A percentile compares a stretch with the other conserved stretches of the same genome.
Conservation (phyloP, 35 echinoderm and acorn worm species). For the Strongylocentrotus purpuratus region DNA sequence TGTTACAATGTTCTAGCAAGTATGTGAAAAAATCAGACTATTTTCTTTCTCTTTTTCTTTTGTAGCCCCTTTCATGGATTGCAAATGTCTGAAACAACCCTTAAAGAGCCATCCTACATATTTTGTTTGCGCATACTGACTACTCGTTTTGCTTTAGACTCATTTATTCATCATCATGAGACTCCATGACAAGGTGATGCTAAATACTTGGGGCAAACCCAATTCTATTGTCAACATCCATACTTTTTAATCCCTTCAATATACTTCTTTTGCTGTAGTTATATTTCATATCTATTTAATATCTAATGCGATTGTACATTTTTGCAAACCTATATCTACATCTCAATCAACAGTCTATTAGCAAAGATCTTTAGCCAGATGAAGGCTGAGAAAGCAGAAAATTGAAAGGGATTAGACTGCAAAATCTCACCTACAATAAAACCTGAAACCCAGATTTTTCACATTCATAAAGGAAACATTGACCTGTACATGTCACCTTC, state of each 20-base stretch:
- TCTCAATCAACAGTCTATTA: background rate
- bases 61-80: no score
- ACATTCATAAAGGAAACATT: background rate
- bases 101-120: no score
- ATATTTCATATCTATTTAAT: background rate
- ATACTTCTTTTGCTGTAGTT: background rate
- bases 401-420: background rate
- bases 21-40: no score
- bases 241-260: background rate
- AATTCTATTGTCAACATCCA: no score
- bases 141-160: no score
- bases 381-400: background rate
- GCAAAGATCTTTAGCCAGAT: background rate
- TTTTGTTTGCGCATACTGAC: no score
- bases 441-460: background rate
- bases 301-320: background rate
- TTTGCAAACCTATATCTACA: background rate
- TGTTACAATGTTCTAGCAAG: no score
- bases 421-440: background rate
- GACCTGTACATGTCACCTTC: background rate
- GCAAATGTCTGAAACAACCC: no score
- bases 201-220: no score
- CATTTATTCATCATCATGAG: no score
- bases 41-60: no score
- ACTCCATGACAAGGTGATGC: no score